These are phyloP conservation scores for Diachasma alloeum DNA, from an alignment of 1,140 invertebrate species.

Conservation along the genomic window DNA sequence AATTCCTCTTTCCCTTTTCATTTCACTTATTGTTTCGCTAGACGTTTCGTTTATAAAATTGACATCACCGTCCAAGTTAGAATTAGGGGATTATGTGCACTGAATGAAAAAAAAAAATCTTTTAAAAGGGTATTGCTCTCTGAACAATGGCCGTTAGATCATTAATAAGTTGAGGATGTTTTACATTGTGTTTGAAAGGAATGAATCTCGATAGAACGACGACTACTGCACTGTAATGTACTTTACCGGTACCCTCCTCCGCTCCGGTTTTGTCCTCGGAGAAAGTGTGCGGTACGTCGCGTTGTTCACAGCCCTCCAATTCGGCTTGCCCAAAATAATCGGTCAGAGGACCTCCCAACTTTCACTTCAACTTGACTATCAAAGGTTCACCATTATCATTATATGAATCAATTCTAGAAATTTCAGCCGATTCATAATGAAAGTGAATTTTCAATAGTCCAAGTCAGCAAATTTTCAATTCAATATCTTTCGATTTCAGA, in stretches of 20 bases:
- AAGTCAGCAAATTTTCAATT: too few relatives aligned
- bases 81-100: too few relatives aligned
- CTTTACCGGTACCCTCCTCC: too few relatives aligned
- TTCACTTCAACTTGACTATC: not conserved
- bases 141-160: too few relatives aligned
- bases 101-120: too few relatives aligned
- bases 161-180: not conserved
- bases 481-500: too few relatives aligned
- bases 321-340: not conserved
- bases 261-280: conserved; percentile 16
- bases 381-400: not conserved
- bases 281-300: conserved; percentile 17
- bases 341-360: not conserved
- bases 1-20: not conserved
- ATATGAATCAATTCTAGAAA: not conserved
- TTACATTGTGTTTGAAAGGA: not conserved
- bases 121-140: too few relatives aligned
- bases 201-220: not conserved
- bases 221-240: not conserved
- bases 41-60: not conserved
- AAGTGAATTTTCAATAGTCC: not conserved
- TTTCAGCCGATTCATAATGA: not conserved
- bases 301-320: not conserved
- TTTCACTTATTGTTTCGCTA: not conserved
- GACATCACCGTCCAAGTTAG: too few relatives aligned